Evolutionary conservation across 2,888 invertebrate genomes (phyloP), one percentile per base, ranked within the genome.

Genomic region (Saturnia pavonia): DNA sequence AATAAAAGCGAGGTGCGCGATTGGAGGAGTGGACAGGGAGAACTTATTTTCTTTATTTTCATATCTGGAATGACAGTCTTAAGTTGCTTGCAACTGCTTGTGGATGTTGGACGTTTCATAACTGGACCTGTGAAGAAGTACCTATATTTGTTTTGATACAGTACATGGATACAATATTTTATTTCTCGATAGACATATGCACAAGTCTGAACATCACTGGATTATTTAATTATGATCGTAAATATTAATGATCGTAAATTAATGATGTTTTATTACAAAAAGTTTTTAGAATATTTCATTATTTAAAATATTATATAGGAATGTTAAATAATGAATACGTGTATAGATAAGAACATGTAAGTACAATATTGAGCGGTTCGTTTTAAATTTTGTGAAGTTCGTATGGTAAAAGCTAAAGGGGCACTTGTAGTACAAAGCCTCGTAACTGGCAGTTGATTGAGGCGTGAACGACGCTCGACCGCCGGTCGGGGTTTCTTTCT

Each of bases 1-100:
- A 96, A 96, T 96, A 96, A 95, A 95, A 95, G 92, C 92, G 94
- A 92, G 94, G 94, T 93, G 91, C 94, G 94, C 94, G 94, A 96
- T 96, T 96, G 96, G 96, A 94, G 93, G 95, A 94, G 88, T 88
- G 89, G 89, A 86, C 89, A 91, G 88, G 85, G 90, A 86, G 90
- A 90, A 92, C 91, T 93, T 94, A 94, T 94, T 94, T 94, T 92
- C 94, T 94, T 93, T 94, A 94, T 94, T 94, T 93, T 94, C 92
- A 94, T 94, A 94, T 92, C 88, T 90, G 90, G 86, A 89, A 89
- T 89, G 88, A 90, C 84, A 89, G 85, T 88, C 89, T 90, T 80
- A 88, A 91, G 90, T 85, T 84, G 83, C 81, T 84, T 85, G 84
- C 83, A 82, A 82, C 78, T 71, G 78, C 78, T 79, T 77, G 74